Evolutionary conservation across 35 echinoderm and acorn worm species (phyloP).

Genomic region (Apostichopus californicus): DNA sequence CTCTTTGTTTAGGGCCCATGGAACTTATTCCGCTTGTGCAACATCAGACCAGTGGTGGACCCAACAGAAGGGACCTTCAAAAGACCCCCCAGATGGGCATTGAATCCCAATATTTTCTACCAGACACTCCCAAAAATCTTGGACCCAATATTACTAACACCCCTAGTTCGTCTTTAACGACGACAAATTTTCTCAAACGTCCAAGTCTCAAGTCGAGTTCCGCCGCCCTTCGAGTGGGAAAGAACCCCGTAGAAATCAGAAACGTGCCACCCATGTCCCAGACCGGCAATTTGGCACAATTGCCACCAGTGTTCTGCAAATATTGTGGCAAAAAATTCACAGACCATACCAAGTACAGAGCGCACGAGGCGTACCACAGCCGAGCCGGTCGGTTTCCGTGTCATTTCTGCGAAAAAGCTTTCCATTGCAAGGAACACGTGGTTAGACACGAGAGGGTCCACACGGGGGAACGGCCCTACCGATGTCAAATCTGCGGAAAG

Average conservation of each 20-base stretch:
- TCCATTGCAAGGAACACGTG: constrained; percentile 13
- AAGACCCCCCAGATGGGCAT: neutral
- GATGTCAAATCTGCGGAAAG: constrained; percentile 32
- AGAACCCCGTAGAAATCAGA: neutral
- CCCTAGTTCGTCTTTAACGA: neutral
- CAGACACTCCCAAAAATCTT: neutral
- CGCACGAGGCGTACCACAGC: constrained; percentile 9
- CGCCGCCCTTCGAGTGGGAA: neutral
- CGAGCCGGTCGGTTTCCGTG: neutral
- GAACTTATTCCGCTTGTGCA: neutral
- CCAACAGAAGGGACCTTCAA: neutral
- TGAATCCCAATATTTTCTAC: neutral
- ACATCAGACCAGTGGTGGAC: constrained; percentile 11
- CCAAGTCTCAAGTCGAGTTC: too few species aligned
- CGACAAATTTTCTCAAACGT: neutral
- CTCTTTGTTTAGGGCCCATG: neutral
- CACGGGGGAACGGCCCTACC: constrained; percentile 12
- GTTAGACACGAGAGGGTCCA: constrained; percentile 10
- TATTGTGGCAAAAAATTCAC: constrained; percentile 20
- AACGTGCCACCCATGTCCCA: neutral
- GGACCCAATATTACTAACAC: neutral
- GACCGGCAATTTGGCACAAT: too few species aligned
- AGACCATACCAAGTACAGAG: neutral
- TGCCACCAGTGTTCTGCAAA: neutral
- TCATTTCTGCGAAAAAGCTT: constrained; percentile 35